Conservation (phyloP, 2,888 invertebrate genomes). For the Pristionchus maxplancki region DNA sequence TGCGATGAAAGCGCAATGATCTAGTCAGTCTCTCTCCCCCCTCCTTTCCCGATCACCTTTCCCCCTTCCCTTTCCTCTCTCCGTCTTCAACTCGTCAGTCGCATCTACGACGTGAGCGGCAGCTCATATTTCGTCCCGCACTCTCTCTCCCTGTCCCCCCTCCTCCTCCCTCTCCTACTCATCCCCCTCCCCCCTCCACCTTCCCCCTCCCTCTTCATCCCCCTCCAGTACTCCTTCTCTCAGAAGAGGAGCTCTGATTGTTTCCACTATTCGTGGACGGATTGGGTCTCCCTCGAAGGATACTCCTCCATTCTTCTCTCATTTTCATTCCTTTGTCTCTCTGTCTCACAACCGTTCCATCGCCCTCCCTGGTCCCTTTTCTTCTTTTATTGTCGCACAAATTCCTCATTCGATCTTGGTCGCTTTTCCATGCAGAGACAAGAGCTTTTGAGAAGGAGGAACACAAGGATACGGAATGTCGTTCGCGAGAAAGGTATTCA, state of each 20-base stretch:
- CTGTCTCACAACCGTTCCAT: background rate
- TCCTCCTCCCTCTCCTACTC: slow-evolving; percentile 34
- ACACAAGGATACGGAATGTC: background rate
- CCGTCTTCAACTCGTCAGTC: slow-evolving; percentile 54
- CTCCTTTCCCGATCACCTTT: slow-evolving; percentile 11
- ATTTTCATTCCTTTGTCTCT: background rate
- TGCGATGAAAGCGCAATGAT: background rate
- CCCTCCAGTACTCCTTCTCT: background rate
- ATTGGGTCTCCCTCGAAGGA: background rate
- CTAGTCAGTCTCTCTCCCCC: background rate
- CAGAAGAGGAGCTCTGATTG: background rate
- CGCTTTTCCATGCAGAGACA: background rate
- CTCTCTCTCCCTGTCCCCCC: slow-evolving; percentile 47
- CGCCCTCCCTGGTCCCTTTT: background rate
- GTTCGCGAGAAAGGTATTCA: background rate
- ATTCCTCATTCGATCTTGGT: background rate
- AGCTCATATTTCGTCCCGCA: slow-evolving; percentile 49
- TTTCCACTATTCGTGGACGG: background rate
- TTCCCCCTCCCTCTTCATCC: slow-evolving; percentile 50
- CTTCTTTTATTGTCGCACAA: slow-evolving; percentile 3
- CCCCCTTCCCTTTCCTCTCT: slow-evolving; percentile 51
- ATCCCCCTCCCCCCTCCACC: slow-evolving; percentile 48
- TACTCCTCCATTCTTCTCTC: background rate
- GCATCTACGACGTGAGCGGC: slow-evolving; percentile 49
- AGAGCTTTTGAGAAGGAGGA: background rate